Base-by-base conservation (phyloP, 2,113 vertebrate species). In the Brevimyrus niger region DNA sequence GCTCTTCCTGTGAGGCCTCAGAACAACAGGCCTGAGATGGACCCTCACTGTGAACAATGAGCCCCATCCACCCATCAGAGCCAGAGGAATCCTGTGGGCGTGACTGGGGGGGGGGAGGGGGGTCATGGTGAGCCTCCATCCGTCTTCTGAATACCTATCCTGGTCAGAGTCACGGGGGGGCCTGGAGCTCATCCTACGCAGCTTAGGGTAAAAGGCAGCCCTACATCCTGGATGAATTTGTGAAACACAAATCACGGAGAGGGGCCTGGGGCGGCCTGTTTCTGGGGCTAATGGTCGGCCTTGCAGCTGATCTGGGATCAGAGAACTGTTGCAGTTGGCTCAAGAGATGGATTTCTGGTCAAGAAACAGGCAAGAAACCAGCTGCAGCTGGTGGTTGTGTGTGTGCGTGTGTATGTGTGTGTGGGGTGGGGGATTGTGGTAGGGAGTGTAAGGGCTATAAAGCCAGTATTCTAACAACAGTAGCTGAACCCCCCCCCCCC, bases 61-160 rank as follows among this genome's bases (percentile, higher is more conserved):
- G 84, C 3, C 15, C 46, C 4, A 9, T 48, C 46, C 46, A 31
- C 8, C 48, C 48, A 31, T 27, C 23, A 50, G 84, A 48, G 27
- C 48, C 27, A 35, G 84, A 86, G 84, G 84, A 86, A 86, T 53
- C 84, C 84, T n/a, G 84, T 48, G 84, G 15, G 84, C 15, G n/a
- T 47, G n/a, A 31, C 3, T 27, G 47, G 42, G 19, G 17, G 83
- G 42, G 17, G 83, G 23, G 83, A 5, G 23, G n/a, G n/a, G n/a
- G n/a, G n/a, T n/a, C n/a, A 10, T 11, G 58, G 58, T 1, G 58
- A 10, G 9, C n/a, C n/a, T 31, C 61, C 27, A 0, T 69, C n/a
- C 61, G 10, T 69, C 61, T 69, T 69, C 10, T 10, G 61, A 65
- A 69, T 31, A 27, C 27, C n/a, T 69, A 31, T 65, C 61, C 61